These are phyloP conservation scores for Myrmophylax atrothorax DNA, from an alignment of 2,113 vertebrate genomes.

Conservation along the genomic window DNA sequence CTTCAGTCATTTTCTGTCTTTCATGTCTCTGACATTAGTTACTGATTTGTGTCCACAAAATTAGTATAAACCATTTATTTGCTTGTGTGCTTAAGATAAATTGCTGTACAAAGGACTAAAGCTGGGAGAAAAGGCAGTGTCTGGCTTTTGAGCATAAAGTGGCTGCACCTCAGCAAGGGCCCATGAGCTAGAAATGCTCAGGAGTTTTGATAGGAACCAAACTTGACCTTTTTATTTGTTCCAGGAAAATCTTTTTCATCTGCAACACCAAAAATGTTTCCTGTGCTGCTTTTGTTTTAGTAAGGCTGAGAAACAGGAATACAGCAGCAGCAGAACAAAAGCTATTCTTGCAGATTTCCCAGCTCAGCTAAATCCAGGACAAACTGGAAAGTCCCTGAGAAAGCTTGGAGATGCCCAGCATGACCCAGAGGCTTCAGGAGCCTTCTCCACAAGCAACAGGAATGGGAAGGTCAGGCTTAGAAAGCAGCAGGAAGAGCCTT, in stretches of 20 bases:
- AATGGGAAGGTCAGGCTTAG: background rate
- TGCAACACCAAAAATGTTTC: background rate
- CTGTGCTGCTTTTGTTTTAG: background rate
- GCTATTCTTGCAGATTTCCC: conserved; percentile 29
- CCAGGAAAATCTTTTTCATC: conserved; percentile 43
- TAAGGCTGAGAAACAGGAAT: conserved; percentile 21
- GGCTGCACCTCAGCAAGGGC: background rate
- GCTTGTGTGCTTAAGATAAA: background rate
- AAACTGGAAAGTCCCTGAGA: background rate
- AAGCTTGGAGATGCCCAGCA: background rate
- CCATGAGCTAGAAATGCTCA: accelerated
- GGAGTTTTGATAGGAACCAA: background rate
- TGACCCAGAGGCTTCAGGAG: background rate
- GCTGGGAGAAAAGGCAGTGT: accelerated
- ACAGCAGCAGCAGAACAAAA: background rate
- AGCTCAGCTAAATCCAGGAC: background rate
- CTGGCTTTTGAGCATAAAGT: background rate
- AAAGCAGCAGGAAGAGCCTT: background rate
- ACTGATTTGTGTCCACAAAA: background rate
- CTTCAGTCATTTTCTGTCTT: background rate
- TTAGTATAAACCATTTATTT: background rate
- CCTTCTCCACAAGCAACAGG: background rate
- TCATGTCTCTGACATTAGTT: background rate
- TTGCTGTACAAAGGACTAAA: background rate
- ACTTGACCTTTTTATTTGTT: background rate